Conservation (phyloP, 2,113 vertebrate genomes). For the Muntiacus muntjak region DNA sequence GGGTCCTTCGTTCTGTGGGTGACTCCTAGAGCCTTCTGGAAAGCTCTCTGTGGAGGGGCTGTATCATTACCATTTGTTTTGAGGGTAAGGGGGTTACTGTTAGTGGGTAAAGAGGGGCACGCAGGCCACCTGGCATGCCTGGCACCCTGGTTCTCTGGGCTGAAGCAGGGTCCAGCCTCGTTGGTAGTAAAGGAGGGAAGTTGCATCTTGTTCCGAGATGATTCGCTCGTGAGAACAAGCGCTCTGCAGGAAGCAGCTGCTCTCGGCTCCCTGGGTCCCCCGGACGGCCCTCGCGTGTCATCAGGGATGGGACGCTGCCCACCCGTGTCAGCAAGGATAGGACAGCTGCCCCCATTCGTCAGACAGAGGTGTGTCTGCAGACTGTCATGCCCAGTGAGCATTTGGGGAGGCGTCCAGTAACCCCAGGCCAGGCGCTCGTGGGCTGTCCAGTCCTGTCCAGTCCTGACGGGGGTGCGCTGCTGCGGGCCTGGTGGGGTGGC, state of each 20-base stretch:
- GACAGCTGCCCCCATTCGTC: neutral
- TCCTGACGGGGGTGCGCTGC: neutral
- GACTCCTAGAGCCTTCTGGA: neutral
- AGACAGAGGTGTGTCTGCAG: rapidly evolving
- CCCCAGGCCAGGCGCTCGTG: neutral
- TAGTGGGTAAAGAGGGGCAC: too few relatives aligned
- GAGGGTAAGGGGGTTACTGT: neutral
- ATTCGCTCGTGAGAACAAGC: neutral
- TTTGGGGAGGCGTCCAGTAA: neutral
- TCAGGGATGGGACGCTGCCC: neutral
- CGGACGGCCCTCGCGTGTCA: rapidly evolving
- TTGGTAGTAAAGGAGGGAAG: neutral
- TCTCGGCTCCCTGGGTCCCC: rapidly evolving
- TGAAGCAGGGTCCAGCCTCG: neutral
- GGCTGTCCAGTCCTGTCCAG: neutral
- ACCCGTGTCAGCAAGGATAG: too few relatives aligned
- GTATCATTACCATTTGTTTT: neutral
- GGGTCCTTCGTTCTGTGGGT: rapidly evolving
- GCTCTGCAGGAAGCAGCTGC: rapidly evolving
- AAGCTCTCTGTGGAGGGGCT: neutral
- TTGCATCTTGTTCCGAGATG: rapidly evolving
- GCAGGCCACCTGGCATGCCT: rapidly evolving
- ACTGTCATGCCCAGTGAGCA: neutral
- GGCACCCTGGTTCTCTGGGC: neutral
- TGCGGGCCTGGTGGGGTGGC: neutral